Percentiles rank a stretch among this genome's conserved stretches.
Conservation (phyloP, 2,113 vertebrate species). For the Chaetodon auriga region DNA sequence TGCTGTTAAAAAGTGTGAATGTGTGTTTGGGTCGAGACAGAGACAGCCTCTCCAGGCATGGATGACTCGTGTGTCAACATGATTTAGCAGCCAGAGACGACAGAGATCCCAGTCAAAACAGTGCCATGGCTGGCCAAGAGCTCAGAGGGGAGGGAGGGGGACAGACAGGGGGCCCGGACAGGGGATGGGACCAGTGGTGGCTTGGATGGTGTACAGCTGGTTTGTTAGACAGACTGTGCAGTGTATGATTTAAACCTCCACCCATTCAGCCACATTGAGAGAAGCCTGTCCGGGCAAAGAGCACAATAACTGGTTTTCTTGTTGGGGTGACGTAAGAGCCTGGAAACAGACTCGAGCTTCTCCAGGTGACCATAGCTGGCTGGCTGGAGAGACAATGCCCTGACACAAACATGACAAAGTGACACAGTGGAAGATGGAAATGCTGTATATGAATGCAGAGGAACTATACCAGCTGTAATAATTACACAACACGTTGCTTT, state of each 20-base stretch:
- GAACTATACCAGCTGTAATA: background rate
- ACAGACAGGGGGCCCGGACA: slow-evolving; percentile 29
- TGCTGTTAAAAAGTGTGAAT: slow-evolving; percentile 17
- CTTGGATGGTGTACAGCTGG: slow-evolving; percentile 61
- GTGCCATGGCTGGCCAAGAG: slow-evolving; percentile 47
- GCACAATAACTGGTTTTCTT: slow-evolving; percentile 65
- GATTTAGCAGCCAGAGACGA: slow-evolving; percentile 79
- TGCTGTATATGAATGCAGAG: background rate
- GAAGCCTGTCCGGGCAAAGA: slow-evolving; percentile 17
- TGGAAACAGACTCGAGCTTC: slow-evolving; percentile 39
- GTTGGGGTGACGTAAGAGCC: slow-evolving; percentile 61
- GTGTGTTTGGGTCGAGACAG: slow-evolving; percentile 42
- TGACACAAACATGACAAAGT: slow-evolving; percentile 22
- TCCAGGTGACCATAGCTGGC: slow-evolving; percentile 58
- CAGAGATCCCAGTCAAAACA: slow-evolving; percentile 82
- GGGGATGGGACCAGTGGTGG: slow-evolving; percentile 61
- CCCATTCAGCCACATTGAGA: slow-evolving; percentile 48
- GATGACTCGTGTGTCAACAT: slow-evolving; percentile 75
- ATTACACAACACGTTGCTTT: background rate
- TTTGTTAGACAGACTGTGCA: slow-evolving; percentile 56
- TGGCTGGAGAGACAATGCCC: slow-evolving; percentile 36
- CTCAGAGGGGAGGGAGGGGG: slow-evolving; percentile 1
- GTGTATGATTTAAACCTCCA: slow-evolving; percentile 54
- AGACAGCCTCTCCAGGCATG: slow-evolving; percentile 57
- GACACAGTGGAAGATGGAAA: slow-evolving; percentile 36